Conservation (phyloP, 2,113 vertebrate species). For the Carassius carassius region DNA sequence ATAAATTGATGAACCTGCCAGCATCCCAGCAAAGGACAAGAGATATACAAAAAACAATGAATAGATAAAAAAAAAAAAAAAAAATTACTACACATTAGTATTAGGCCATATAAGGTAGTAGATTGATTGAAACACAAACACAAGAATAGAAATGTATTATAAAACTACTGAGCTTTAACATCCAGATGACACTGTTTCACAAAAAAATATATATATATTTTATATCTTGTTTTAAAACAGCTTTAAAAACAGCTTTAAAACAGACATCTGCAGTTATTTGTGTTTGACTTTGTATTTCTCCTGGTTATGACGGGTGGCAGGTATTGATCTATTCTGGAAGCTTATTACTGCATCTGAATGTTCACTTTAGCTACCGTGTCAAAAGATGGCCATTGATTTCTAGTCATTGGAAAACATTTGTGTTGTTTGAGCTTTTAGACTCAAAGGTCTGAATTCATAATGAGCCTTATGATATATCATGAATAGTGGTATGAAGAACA, state of each 20-base stretch:
- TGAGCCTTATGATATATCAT: background rate
- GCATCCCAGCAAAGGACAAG: background rate
- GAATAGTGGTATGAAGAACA: background rate
- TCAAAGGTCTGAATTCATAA: background rate
- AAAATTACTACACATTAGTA: background rate
- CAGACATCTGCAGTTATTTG: background rate
- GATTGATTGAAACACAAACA: background rate
- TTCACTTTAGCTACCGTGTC: background rate
- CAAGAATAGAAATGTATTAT: background rate
- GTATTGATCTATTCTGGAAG: background rate
- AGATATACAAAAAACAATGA: background rate
- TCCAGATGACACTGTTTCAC: background rate
- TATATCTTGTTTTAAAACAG: background rate
- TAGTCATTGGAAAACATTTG: background rate
- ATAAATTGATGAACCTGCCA: background rate
- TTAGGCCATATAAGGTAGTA: background rate
- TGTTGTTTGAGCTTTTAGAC: background rate
- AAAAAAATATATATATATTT: too few relatives aligned
- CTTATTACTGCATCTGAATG: constrained; percentile 12
- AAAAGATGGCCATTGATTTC: constrained; percentile 9
- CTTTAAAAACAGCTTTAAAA: too few relatives aligned
- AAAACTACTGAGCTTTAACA: background rate
- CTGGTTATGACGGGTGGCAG: background rate
- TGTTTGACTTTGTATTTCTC: background rate
- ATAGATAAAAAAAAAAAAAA: background rate